phyloP scores from a whole-genome alignment of 2,888 invertebrate genomes.

The Xanthorhoe designata region DNA sequence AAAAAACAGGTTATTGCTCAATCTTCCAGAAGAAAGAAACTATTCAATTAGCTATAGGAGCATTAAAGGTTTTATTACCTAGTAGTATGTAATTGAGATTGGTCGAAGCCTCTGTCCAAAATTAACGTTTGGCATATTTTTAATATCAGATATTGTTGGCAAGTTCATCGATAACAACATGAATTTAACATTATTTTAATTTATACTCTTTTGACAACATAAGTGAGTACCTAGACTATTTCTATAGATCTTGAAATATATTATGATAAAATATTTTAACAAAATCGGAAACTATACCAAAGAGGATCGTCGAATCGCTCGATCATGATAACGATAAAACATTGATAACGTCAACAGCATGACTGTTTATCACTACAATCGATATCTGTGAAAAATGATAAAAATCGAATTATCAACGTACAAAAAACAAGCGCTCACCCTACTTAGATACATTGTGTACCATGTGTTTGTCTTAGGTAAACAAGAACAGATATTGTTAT shows the following conservation, averaged over 20 bases:
- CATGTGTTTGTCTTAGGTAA: too few species aligned
- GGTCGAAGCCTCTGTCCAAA: too few species aligned
- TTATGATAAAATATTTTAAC: neutral
- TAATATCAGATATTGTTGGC: too few species aligned
- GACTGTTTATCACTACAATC: slow-evolving; percentile 23
- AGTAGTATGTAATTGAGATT: neutral
- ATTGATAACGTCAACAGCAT: slow-evolving; percentile 8
- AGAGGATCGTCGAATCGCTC: neutral
- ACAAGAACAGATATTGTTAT: too few species aligned
- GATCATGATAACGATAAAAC: slow-evolving; percentile 8
- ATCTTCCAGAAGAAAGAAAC: too few species aligned
- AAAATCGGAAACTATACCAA: slow-evolving; percentile 1
- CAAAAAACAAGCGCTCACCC: neutral
- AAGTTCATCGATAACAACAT: too few species aligned
- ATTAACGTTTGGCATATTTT: too few species aligned
- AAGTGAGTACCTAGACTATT: neutral
- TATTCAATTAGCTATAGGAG: too few species aligned
- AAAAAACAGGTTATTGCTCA: too few species aligned
- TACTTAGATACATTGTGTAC: neutral
- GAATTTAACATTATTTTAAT: too few species aligned
- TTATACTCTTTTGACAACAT: too few species aligned
- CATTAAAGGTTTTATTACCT: too few species aligned
- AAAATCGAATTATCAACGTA: neutral
- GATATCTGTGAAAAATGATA: slow-evolving; percentile 17
- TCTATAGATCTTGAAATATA: neutral